Evolutionary conservation across 2,113 vertebrate species (phyloP), one percentile per base, ranked within the genome.

Genomic region (Oreochromis aureus): DNA sequence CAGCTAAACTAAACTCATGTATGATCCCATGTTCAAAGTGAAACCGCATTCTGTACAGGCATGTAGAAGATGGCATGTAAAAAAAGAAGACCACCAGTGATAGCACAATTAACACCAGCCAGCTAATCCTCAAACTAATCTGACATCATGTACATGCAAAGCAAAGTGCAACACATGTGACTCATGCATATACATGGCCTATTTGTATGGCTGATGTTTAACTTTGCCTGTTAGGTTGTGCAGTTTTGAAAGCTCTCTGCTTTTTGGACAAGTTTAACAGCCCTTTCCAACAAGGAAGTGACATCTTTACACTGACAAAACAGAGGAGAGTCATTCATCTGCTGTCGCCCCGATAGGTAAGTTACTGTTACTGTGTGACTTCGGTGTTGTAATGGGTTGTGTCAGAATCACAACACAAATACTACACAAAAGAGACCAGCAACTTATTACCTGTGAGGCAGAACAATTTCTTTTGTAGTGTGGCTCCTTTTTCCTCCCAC

Each of bases 201-300:
- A 44, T 44, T 44, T 44, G 41, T 44, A 13, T 13, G 41, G 41
- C 5, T 13, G 4, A 39, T 39, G 19, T 69, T 69, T 69, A 69
- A 41, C 34, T 34, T 41, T 11, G 0, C 1, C 34, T 1, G 2
- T 69, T 69, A 69, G 1, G 41, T 4, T 69, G 34, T 24, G n/a
- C n/a, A n/a, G n/a, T 15, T 69, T 69, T 69, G 63, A 69, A 69
- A 22, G 63, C 1, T 69, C 11, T 69, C 1, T 0, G 19, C 34
- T 39, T 69, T 69, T 69, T 41, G 15, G 63, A 69, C 63, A 22
- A 41, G 19, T 1, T 22, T 22, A 41, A 22, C 63, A 41, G 48
- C 4, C 18, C 18, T 19, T 53, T 53, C 2, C 48, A 53, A 36
- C 34, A 41, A 41, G 36, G 63, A 69, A 69, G 7, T 71, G 63